phyloP scores from a whole-genome alignment of 37 sponge, comb jelly and placozoan species.

The Amphimedon queenslandica region DNA sequence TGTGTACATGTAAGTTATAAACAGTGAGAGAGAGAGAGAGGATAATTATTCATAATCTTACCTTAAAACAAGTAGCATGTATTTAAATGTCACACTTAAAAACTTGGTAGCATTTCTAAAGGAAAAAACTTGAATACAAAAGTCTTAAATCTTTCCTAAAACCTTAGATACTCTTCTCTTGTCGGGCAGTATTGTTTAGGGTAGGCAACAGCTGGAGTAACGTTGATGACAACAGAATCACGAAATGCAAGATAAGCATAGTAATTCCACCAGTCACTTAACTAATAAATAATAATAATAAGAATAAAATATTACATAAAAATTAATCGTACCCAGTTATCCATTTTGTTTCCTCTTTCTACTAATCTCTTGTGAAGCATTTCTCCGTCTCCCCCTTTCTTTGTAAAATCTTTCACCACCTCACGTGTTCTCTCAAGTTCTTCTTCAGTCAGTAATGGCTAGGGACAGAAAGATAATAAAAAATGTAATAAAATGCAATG shows the following conservation, averaged over 20 bases:
- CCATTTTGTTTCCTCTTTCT: constrained; percentile 52
- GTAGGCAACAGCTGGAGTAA: constrained; percentile 57
- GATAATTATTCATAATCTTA: neutral
- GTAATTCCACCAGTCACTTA: constrained; percentile 88
- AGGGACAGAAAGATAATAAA: neutral
- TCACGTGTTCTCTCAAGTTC: constrained; percentile 56
- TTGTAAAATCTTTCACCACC: constrained; percentile 69
- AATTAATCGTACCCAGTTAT: constrained; percentile 74
- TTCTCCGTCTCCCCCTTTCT: constrained; percentile 66
- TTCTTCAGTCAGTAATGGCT: constrained; percentile 64
- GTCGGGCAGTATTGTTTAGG: constrained; percentile 20
- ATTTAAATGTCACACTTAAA: neutral
- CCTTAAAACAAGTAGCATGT: neutral
- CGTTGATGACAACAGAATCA: constrained; percentile 60
- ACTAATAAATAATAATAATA: constrained; percentile 22
- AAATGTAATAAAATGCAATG: neutral
- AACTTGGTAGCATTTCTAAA: neutral
- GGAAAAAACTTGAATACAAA: neutral
- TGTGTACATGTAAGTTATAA: no score
- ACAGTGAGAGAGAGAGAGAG: no score
- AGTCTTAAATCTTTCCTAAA: neutral
- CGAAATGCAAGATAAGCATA: constrained; percentile 81
- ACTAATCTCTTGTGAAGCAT: constrained; percentile 53
- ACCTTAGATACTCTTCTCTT: constrained; percentile 23
- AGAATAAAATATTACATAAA: neutral